Evolutionary conservation across 2,888 invertebrate genomes (phyloP), one percentile per base, ranked within the genome.

Genomic region (Aspidiotus rigidus): DNA sequence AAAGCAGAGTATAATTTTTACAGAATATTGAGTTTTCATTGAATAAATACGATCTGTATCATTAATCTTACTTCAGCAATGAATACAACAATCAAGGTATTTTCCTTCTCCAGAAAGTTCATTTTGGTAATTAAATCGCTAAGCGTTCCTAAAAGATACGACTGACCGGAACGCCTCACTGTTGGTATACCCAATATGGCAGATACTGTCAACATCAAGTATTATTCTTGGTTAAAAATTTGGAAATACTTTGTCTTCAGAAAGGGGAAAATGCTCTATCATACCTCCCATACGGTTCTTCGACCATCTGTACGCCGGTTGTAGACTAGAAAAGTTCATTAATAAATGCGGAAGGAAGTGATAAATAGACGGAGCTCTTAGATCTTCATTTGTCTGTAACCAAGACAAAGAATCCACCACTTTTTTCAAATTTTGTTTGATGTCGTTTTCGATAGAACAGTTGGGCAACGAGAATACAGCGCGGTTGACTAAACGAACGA

Each of bases 141-240:
- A 64, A 96, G 79, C 0, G 96, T 95, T 40, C 88, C 83, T 78
- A 91, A 81, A 54, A 96, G 81, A 78, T 96, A 96, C 73, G 84
- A 88, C 76, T 93, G 91, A 74, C 90, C 89, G 73, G 92, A 90
- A 56, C 96, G 81, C 74, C 86, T 87, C 7, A 96, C 93, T 0
- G 95, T 95, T 0, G 95, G 95, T 72, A 96, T 83, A 0, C 93
- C 96, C 62, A 95, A 81, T 1, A 94, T 90, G 71, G 93, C 83
- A 62, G 90, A 88, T 0, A 89, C 89, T 82, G 53, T n/a, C n/a
- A 62, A 62, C 10, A 62, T 5, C 2, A 28, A 28, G 28, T 15
- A 5, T 53, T n/a, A 53, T 53, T 53, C n/a, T 53, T 53, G 2
- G 6, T 53, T 15, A 53, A 53, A 53, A 53, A n/a, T n/a, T 28